Evolutionary conservation across 2,113 vertebrate species (phyloP), one percentile per base, ranked within the genome.

Genomic region (Urocitellus parryii): DNA sequence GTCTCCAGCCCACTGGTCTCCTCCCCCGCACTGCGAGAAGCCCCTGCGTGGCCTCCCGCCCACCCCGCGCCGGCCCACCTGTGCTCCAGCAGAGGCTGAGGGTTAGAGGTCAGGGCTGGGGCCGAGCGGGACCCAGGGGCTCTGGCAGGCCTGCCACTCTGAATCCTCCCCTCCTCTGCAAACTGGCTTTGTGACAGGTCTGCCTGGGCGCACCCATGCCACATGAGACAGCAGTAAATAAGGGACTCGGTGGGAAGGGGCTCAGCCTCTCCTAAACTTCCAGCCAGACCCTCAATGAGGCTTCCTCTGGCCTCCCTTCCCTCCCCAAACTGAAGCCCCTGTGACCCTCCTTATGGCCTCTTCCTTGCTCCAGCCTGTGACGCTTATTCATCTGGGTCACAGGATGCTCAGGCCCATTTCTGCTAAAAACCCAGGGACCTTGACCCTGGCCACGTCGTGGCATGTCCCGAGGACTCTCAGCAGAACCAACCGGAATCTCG

Each of bases 21-120:
- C 27, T 63, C 53, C 51, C 14, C 42, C 4, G 70, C 0, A 0
- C 7, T 16, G 58, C 80, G 65, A 53, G 8, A 51, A 37, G 9
- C 8, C 6, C 8, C 22, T 0, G 13, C 58, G 12, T 0, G 0
- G 72, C 73, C 32, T 2, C 17, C 51, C 1, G 5, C 16, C 16
- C 32, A n/a, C 17, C 3, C 18, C 5, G 6, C 45, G 3, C 20
- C 5, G 5, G 6, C 27, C 14, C 5, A 8, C 34, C 74, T 25
- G 77, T 11, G 27, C 25, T 78, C 82, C 53, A 5, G 16, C 29
- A 12, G 4, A 34, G 65, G 32, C 65, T 68, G 65, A 34, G 65
- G 65, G 65, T 67, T 10, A 29, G 29, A 67, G 65, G 65, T 67
- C 65, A 67, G 65, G 29, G 65, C 10, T 29, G n/a, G 32, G 42